A percentile compares a stretch with the other conserved stretches of the same genome.
These are phyloP conservation scores for Clarias pachynema DNA, from an alignment of 2,797 vertebrate species.

Conservation along the genomic window DNA sequence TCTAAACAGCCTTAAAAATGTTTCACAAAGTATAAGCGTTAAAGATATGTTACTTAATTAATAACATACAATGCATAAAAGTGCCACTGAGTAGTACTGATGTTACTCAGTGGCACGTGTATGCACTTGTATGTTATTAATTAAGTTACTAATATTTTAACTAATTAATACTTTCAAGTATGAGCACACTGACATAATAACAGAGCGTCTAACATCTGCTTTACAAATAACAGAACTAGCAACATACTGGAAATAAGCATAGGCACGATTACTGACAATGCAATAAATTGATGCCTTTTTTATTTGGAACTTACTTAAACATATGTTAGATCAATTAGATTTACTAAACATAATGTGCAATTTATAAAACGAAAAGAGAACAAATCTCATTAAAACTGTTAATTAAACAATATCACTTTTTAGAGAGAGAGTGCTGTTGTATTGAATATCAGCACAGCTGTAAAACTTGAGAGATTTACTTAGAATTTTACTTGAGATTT, in stretches of 20 bases:
- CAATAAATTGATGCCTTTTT: background rate
- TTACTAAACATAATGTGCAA: background rate
- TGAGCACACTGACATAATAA: background rate
- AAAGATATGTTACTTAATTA: no score
- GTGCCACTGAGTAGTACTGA: no score
- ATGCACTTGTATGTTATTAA: background rate
- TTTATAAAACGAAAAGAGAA: background rate
- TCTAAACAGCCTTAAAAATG: background rate
- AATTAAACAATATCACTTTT: background rate
- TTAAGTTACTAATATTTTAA: background rate
- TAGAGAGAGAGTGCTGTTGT: no score
- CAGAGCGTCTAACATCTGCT: background rate
- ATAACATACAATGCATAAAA: no score
- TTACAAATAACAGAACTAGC: background rate
- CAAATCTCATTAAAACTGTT: background rate
- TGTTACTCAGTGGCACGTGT: background rate
- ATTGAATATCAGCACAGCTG: no score
- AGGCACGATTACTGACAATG: background rate
- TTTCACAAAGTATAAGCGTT: background rate
- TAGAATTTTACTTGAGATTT: no score
- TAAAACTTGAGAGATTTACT: no score
- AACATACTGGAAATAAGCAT: background rate
- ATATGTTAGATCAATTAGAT: background rate
- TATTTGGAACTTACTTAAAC: background rate
- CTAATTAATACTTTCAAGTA: background rate